Evolutionary conservation across 2,113 vertebrate genomes (phyloP), one percentile per base, ranked within the genome.

Genomic region (Hippocampus mohnikei): DNA sequence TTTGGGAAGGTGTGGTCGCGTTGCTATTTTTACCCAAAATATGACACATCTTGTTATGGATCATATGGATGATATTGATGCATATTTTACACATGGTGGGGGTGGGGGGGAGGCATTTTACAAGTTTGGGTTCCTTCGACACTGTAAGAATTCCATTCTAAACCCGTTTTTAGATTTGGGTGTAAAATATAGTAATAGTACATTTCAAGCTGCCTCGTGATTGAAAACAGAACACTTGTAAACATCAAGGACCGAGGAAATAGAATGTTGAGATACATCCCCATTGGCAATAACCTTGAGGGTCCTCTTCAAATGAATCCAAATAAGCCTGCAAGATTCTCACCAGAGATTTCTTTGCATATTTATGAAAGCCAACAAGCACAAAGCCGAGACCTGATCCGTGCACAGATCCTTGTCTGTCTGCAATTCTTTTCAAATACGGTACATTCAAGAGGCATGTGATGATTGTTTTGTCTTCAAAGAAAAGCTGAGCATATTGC

Each of bases 1-100:
- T 81, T 41, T 77, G 74, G 72, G 72, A 55, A 70, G 33, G 33
- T 79, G 78, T 80, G 73, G 74, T 86, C 50, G 71, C n/a, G 6
- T 63, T 59, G 25, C 33, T 61, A 37, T 65, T n/a, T 33, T n/a
- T 29, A 1, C 5, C 16, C 59, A 59, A 59, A 29, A 59, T 13
- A 29, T 2, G 2, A 29, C 55, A 50, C 18, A 21, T 52, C 3
- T 8, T 52, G 50, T 52, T 21, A n/a, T 21, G 50, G 20, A 21
- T 52, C 20, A 21, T 52, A 20, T 52, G 48, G 48, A 52, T 21
- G 48, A 8, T 52, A 20, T 52, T 52, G 20, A 21, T n/a, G 7
- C 20, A n/a, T 21, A 21, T 20, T 52, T 52, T 8, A 21, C n/a
- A 3, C 1, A 53, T 33, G 33, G 33, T 33, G 33, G 33, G 33